phyloP scores from a whole-genome alignment of 2,113 vertebrate species.

The Cebidichthys violaceus region DNA sequence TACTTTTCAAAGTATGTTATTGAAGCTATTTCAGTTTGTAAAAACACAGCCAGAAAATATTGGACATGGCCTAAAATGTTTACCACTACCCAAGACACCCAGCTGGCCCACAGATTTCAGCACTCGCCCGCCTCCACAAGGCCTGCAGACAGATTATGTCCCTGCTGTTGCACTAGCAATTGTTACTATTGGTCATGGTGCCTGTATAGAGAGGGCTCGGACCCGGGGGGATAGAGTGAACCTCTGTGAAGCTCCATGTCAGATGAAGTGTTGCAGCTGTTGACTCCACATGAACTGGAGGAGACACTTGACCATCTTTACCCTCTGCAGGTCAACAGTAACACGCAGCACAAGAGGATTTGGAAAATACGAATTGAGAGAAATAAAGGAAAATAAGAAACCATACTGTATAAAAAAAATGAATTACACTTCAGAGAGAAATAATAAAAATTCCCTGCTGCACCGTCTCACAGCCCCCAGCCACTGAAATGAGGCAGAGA shows the following conservation, averaged over 20 bases:
- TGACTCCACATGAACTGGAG: slow-evolving; percentile 1
- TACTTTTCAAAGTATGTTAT: neutral
- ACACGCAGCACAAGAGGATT: slow-evolving; percentile 22
- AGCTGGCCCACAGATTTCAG: slow-evolving; percentile 2
- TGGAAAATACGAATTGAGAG: slow-evolving; percentile 5
- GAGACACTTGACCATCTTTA: slow-evolving; percentile 35
- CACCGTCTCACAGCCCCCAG: neutral
- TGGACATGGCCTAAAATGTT: neutral
- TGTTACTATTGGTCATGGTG: slow-evolving; percentile 10
- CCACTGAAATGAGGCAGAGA: slow-evolving; percentile 14
- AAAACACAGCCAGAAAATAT: neutral
- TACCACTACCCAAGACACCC: neutral
- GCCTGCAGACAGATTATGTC: slow-evolving; percentile 28
- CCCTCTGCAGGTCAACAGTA: slow-evolving; percentile 28
- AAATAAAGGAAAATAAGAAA: neutral
- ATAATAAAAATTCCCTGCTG: neutral
- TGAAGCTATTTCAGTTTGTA: neutral
- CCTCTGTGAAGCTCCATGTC: slow-evolving; percentile 3
- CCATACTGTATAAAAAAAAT: neutral
- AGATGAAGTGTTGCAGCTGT: slow-evolving; percentile 31
- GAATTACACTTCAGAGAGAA: slow-evolving; percentile 3
- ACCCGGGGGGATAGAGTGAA: neutral
- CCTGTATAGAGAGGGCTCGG: neutral
- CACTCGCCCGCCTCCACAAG: neutral
- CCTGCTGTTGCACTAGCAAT: neutral